These are phyloP conservation scores for Malurus elegans DNA, from an alignment of 2,113 vertebrate genomes.

Conservation along the genomic window DNA sequence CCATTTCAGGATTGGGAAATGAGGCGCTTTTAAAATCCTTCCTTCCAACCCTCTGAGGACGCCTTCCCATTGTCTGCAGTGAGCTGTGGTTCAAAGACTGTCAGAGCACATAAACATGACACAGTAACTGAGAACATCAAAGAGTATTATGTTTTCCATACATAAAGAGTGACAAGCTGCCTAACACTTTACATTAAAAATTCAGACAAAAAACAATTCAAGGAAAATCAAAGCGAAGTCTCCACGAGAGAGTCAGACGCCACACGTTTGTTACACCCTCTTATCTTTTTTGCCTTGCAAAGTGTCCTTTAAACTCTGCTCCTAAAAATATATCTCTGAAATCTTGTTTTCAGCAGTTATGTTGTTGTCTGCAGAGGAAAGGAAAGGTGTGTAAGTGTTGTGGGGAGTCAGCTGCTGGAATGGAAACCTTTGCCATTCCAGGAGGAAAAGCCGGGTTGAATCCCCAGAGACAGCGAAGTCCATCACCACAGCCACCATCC, in stretches of 20 bases:
- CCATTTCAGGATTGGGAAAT: neutral
- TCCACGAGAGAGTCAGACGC: slow-evolving; percentile 13
- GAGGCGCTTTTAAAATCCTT: neutral
- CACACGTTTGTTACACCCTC: neutral
- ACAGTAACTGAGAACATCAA: slow-evolving; percentile 64
- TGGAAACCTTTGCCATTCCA: neutral
- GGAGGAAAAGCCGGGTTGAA: neutral
- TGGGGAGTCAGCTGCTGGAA: neutral
- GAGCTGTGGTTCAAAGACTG: slow-evolving; percentile 30
- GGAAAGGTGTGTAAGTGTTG: neutral
- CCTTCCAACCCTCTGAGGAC: neutral
- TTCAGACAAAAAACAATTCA: slow-evolving; percentile 59
- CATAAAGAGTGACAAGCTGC: slow-evolving; percentile 48
- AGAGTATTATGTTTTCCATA: slow-evolving; percentile 63
- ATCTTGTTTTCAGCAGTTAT: neutral
- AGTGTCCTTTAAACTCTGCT: slow-evolving; percentile 32
- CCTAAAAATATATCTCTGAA: neutral
- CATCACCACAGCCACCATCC: neutral
- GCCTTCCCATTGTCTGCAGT: slow-evolving; percentile 37
- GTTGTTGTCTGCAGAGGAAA: neutral
- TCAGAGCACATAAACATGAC: slow-evolving; percentile 65
- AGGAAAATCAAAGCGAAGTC: slow-evolving; percentile 44
- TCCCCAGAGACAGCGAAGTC: neutral
- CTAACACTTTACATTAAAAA: slow-evolving; percentile 42
- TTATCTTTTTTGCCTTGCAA: slow-evolving; percentile 30